Evolutionary conservation across 2,888 invertebrate species (phyloP).

Genomic region (Heteromurus nitidus): DNA sequence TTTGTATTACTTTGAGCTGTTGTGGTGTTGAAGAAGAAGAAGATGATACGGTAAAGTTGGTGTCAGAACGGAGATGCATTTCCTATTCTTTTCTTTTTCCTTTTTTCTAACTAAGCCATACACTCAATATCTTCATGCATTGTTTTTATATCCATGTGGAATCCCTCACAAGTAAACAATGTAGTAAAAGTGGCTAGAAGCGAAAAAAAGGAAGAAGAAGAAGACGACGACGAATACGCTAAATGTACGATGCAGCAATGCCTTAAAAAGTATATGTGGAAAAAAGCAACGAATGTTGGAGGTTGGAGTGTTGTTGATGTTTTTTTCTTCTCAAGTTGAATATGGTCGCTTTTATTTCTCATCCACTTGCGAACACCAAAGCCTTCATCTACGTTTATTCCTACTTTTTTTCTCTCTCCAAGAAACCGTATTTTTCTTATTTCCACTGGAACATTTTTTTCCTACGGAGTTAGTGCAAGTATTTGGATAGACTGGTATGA

Average conservation of each 20-base stretch:
- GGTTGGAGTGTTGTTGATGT: slow-evolving; percentile 1
- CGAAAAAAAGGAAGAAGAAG: background rate
- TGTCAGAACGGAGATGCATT: slow-evolving; percentile 13
- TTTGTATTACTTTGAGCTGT: background rate
- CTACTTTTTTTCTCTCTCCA: too few relatives aligned
- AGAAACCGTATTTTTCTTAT: too few relatives aligned
- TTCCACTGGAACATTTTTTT: too few relatives aligned
- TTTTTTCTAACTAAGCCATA: background rate
- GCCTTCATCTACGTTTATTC: too few relatives aligned
- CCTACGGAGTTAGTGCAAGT: too few relatives aligned
- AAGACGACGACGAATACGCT: background rate
- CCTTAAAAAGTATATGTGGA: too few relatives aligned
- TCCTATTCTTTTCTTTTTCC: background rate
- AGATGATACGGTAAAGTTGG: slow-evolving; percentile 1
- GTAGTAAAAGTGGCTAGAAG: background rate
- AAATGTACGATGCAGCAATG: background rate
- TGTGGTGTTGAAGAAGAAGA: slow-evolving; percentile 1
- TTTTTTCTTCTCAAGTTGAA: too few relatives aligned
- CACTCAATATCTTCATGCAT: background rate
- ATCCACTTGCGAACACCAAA: too few relatives aligned
- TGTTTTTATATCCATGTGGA: slow-evolving; percentile 15
- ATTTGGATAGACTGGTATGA: too few relatives aligned
- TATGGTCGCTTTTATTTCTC: too few relatives aligned
- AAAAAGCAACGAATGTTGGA: too few relatives aligned
- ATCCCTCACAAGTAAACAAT: slow-evolving; percentile 5